A percentile compares a stretch with the other conserved stretches of the same genome.
Evolutionary conservation across 2,888 invertebrate genomes (phyloP).

Genomic region (Plagiodera versicolora): DNA sequence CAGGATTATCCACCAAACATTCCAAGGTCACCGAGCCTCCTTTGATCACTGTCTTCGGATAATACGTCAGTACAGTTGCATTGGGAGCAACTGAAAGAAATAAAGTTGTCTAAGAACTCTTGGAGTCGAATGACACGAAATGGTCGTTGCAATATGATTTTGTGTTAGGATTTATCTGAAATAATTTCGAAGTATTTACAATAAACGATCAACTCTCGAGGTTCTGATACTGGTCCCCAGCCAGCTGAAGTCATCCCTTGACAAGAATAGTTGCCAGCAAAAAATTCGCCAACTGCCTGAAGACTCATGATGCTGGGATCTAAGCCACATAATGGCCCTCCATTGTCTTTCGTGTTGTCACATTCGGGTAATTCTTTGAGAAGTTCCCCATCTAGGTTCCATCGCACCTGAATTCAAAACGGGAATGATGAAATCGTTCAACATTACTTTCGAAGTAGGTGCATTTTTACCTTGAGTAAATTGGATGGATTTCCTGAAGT

Average conservation of each 20-base stretch:
- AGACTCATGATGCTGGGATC: conserved; percentile 84
- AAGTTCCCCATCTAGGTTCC: conserved; percentile 83
- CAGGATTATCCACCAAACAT: conserved; percentile 81
- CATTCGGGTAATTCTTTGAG: conserved; percentile 86
- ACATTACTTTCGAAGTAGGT: no score
- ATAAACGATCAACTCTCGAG: conserved; percentile 77
- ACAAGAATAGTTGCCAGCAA: conserved; percentile 94
- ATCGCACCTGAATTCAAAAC: conserved; percentile 58
- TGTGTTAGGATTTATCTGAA: no score
- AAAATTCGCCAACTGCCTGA: conserved; percentile 82
- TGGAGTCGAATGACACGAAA: no score
- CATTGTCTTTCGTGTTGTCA: conserved; percentile 57
- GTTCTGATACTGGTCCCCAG: conserved; percentile 80
- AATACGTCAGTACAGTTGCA: conserved; percentile 74
- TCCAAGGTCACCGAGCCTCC: conserved; percentile 79
- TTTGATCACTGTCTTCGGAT: conserved; percentile 77
- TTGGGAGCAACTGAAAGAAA: conserved; percentile 77
- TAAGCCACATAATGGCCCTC: conserved; percentile 75
- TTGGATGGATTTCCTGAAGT: conserved; percentile 76
- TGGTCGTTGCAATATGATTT: no score
- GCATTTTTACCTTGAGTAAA: conserved; percentile 68
- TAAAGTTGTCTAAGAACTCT: no score
- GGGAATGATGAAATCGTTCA: no score
- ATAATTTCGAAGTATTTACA: conserved; percentile 62
- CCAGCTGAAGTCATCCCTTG: conserved; percentile 87